Percentiles rank a stretch among this genome's conserved stretches.
phyloP scores from a whole-genome alignment of 1,140 invertebrate species.

The Pogonus chalceus region DNA sequence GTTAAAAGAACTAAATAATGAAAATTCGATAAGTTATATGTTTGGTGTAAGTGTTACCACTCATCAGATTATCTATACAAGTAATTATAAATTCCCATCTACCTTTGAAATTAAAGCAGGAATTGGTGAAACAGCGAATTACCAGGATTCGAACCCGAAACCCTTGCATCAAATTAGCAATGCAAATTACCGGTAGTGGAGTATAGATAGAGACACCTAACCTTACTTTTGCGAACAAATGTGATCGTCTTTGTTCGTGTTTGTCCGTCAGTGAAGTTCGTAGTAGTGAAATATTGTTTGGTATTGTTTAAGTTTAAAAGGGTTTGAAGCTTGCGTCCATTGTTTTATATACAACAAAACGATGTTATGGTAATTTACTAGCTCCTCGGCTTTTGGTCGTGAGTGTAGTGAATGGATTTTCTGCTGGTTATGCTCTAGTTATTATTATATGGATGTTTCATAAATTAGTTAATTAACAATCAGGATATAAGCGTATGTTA shows the following conservation, averaged over 20 bases:
- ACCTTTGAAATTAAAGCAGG: background rate
- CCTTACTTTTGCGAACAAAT: too few relatives aligned
- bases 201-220: background rate
- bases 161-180: background rate
- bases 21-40: too few relatives aligned
- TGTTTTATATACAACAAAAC: background rate
- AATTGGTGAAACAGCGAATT: background rate
- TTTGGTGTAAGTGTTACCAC: too few relatives aligned
- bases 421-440: too few relatives aligned
- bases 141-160: background rate
- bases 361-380: conserved; percentile 2
- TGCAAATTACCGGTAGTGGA: too few relatives aligned
- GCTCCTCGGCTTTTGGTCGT: too few relatives aligned
- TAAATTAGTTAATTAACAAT: too few relatives aligned
- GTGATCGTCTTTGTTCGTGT: background rate
- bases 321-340: background rate
- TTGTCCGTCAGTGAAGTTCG: conserved; percentile 2
- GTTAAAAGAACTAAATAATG: too few relatives aligned
- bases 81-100: background rate
- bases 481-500: too few relatives aligned
- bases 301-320: conserved; percentile 5
- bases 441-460: too few relatives aligned
- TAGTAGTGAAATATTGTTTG: background rate
- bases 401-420: too few relatives aligned
- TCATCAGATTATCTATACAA: too few relatives aligned